Evolutionary conservation across 1,140 invertebrate species (phyloP), one percentile per base, ranked within the genome.

Genomic region (Metaphire vulgaris): DNA sequence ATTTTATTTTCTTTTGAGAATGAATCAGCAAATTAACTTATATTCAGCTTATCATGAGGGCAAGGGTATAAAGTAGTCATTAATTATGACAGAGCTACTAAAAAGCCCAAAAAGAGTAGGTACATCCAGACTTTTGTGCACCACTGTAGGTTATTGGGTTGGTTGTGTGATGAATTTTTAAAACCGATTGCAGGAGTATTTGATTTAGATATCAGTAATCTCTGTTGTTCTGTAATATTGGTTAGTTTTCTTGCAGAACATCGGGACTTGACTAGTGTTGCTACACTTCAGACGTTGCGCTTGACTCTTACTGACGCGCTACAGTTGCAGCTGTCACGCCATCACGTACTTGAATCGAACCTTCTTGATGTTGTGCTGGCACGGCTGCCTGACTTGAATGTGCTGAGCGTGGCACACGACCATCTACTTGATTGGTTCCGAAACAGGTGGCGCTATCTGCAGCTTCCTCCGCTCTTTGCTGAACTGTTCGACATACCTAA

Each of bases 401-500:
- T 90, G 33, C 88, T 98, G n/a, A 93, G 95, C 0, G 89, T 89
- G 26, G 91, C 92, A 80, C 95, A 97, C 86, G 89, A 91, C 78
- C 90, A 92, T 80, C 91, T 95, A 79, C 88, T 98, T 78, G 90
- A 93, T 81, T 98, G 95, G 94, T 96, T 94, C 85, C 89, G 94
- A 77, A 31, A 70, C 2, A 32, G 66, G 86, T 97, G 94, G 94
- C 89, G 89, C 75, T 91, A 91, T 80, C 88, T 96, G 41, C 89
- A 90, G 72, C 89, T 97, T 81, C 95, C 95, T 34, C 94, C 95
- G 0, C 89, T 98, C 56, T 98, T 96, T 85, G 93, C 95, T 31
- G 96, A 98, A 87, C 97, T 97, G 81, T 98, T 97, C 86, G 96
- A 98, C 89, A 97, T 98, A 88, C 94, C 95, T 69, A 96, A 94